Conservation (phyloP, 2,888 invertebrate species). For the Teleogryllus oceanicus region DNA sequence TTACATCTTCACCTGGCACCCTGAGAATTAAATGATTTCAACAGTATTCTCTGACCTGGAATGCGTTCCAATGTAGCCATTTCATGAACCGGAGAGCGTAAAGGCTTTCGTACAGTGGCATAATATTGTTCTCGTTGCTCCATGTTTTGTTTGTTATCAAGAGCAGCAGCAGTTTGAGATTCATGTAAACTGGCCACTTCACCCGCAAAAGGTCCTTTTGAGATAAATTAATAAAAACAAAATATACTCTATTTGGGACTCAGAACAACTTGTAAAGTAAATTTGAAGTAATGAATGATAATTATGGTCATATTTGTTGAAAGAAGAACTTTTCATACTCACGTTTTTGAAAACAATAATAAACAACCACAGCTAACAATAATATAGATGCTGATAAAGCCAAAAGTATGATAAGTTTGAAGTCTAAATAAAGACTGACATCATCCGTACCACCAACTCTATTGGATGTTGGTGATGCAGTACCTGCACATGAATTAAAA, state of each 20-base stretch:
- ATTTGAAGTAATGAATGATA: not conserved
- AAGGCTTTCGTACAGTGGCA: conserved; percentile 52
- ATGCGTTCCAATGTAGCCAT: conserved; percentile 50
- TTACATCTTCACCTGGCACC: no score
- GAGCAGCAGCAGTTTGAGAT: conserved; percentile 41
- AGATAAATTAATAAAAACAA: not conserved
- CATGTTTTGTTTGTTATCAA: conserved; percentile 48
- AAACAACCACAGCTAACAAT: not conserved
- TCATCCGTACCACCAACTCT: not conserved
- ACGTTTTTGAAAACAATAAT: conserved; percentile 19
- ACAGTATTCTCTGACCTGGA: conserved; percentile 43
- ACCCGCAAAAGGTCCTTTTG: not conserved
- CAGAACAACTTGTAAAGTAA: no score
- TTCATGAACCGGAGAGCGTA: conserved; percentile 44
- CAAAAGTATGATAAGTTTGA: conserved; percentile 3
- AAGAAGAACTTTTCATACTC: not conserved
- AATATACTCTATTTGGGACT: no score
- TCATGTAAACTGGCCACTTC: conserved; percentile 20
- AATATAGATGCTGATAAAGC: not conserved
- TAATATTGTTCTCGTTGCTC: conserved; percentile 55
- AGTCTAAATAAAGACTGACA: conserved; percentile 9
- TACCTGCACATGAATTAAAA: not conserved
- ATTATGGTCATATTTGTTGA: not conserved
- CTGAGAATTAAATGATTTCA: not conserved
- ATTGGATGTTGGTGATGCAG: not conserved